Conservation (phyloP, 2,113 vertebrate genomes). For the Terrapene triunguis region DNA sequence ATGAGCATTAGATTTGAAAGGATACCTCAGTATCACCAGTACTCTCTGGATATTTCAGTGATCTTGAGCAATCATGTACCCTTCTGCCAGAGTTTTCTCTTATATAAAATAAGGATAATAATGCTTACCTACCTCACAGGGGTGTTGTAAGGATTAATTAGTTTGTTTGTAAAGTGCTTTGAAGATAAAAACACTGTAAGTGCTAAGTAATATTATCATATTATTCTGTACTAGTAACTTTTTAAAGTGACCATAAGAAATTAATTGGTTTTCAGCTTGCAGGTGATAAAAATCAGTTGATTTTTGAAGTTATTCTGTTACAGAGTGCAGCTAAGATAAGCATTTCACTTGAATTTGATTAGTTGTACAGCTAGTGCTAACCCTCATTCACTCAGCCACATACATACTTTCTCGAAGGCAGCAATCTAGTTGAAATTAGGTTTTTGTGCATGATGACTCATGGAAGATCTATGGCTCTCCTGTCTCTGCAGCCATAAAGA, state of each 20-base stretch:
- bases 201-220: slow-evolving; percentile 60
- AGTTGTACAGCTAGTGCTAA: slow-evolving; percentile 40
- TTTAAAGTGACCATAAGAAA: slow-evolving; percentile 64
- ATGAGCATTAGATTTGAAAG: background rate
- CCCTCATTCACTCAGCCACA: background rate
- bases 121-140: slow-evolving; percentile 29
- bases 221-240: slow-evolving; percentile 53
- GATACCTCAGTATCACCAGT: background rate
- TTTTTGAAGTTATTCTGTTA: slow-evolving; percentile 63
- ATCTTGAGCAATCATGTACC: slow-evolving; percentile 49
- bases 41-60: slow-evolving; percentile 48
- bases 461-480: slow-evolving; percentile 21
- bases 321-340: slow-evolving; percentile 16
- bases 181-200: slow-evolving; percentile 62
- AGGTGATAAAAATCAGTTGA: slow-evolving; percentile 66
- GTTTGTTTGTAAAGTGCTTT: slow-evolving; percentile 68
- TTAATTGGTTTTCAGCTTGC: slow-evolving; percentile 70
- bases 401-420: background rate
- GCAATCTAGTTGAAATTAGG: slow-evolving; percentile 44
- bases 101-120: slow-evolving; percentile 45
- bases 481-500: slow-evolving; percentile 28
- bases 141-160: slow-evolving; percentile 67
- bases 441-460: slow-evolving; percentile 48
- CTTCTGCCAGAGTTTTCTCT: slow-evolving; percentile 9
- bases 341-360: slow-evolving; percentile 45